Conservation (phyloP, 2,888 invertebrate species). For the Ichneumoninae sp. region DNA sequence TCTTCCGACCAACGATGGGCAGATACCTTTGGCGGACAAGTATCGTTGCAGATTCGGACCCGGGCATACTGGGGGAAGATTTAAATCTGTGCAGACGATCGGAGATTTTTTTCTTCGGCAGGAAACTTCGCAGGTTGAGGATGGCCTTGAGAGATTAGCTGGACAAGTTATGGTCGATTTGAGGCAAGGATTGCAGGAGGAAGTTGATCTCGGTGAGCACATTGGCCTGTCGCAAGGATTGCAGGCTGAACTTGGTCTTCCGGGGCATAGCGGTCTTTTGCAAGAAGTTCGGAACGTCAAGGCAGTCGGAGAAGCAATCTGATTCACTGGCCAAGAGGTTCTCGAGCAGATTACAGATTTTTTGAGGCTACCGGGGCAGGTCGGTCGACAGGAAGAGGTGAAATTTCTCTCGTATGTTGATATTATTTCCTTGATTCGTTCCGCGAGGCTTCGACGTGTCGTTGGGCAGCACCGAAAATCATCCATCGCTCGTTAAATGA, state of each 20-base stretch:
- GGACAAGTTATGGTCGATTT: constrained; percentile 29
- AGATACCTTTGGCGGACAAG: constrained; percentile 66
- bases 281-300: constrained; percentile 2
- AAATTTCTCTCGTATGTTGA: constrained; percentile 72
- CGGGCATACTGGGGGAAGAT: constrained; percentile 57
- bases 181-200: constrained; percentile 29
- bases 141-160: constrained; percentile 1
- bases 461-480: constrained; percentile 64
- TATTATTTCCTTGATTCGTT: constrained; percentile 79
- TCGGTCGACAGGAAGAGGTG: constrained; percentile 37
- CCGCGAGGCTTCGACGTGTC: constrained; percentile 70
- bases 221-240: constrained; percentile 5
- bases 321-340: constrained; percentile 15
- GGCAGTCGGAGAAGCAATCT: constrained; percentile 13
- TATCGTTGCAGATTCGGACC: constrained; percentile 72
- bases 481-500: constrained; percentile 62
- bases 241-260: constrained; percentile 50
- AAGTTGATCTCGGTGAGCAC: constrained; percentile 28
- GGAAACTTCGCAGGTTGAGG: constrained; percentile 39
- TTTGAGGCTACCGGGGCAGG: constrained; percentile 32
- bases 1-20: constrained; percentile 66
- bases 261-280: constrained; percentile 27
- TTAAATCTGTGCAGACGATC: constrained; percentile 29
- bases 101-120: constrained; percentile 19
- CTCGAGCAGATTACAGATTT: constrained; percentile 8